Percentiles rank a stretch among this genome's conserved stretches.
Evolutionary conservation across 2,888 invertebrate species (phyloP).

Genomic region (Arenicola marina): DNA sequence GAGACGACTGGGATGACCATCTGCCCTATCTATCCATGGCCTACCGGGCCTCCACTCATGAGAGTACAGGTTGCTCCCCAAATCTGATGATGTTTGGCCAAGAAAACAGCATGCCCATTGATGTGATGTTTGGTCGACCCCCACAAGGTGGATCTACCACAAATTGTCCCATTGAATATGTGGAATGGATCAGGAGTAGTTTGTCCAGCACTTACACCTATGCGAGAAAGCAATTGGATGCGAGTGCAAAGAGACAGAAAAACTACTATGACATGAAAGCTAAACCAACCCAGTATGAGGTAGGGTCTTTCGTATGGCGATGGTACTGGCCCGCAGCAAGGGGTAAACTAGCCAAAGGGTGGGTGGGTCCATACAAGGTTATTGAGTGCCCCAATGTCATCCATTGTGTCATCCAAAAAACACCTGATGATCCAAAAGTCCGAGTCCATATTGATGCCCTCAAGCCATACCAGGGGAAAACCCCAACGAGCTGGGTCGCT

Average conservation of each 20-base stretch:
- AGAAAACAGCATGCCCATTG: constrained; percentile 29
- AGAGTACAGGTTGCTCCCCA: constrained; percentile 28
- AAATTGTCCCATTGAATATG: not conserved
- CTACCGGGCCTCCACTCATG: constrained; percentile 24
- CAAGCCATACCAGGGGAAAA: no score
- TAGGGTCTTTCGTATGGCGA: not conserved
- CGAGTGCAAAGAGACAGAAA: not conserved
- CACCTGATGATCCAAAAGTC: no score
- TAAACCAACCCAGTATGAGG: not conserved
- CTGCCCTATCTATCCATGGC: constrained; percentile 28
- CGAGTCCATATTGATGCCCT: no score
- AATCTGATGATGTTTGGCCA: constrained; percentile 27
- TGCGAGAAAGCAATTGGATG: not conserved
- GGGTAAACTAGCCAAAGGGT: not conserved
- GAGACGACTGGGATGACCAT: constrained; percentile 32
- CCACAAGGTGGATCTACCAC: not conserved
- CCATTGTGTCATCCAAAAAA: no score
- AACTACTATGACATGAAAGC: not conserved
- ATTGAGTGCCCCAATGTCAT: no score
- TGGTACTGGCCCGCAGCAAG: not conserved
- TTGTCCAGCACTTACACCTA: not conserved
- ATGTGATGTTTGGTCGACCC: constrained; percentile 19
- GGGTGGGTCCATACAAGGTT: not conserved
- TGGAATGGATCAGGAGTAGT: constrained; percentile 3
- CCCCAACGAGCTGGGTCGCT: no score